Conservation (phyloP, 2,888 invertebrate species). For the Laothoe populi region DNA sequence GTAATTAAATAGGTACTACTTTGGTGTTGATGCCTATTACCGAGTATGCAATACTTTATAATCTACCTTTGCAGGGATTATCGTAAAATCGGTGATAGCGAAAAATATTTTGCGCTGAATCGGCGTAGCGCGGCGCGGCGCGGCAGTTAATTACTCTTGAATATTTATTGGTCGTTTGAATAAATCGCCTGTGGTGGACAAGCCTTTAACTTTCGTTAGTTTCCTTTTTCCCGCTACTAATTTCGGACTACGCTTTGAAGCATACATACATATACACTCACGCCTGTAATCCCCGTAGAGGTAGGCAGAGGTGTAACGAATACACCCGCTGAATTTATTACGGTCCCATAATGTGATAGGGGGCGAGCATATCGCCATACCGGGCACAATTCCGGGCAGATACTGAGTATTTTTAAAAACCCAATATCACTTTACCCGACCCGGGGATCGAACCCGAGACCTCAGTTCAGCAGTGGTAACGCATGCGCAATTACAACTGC, state of each 20-base stretch:
- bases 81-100: constrained; percentile 69
- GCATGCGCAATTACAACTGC: too few relatives aligned
- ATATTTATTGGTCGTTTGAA: constrained; percentile 84
- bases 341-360: too few relatives aligned
- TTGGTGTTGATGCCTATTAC: constrained; percentile 45
- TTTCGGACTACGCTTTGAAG: constrained; percentile 53
- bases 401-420: too few relatives aligned
- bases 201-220: constrained; percentile 75
- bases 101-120: constrained; percentile 73
- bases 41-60: constrained; percentile 69
- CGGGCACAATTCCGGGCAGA: too few relatives aligned
- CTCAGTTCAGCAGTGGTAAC: too few relatives aligned
- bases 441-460: too few relatives aligned
- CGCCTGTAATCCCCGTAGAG: too few relatives aligned
- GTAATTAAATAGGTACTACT: not conserved
- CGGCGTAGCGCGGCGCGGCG: constrained; percentile 65
- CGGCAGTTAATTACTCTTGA: constrained; percentile 80
- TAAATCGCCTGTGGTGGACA: constrained; percentile 75
- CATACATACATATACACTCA: too few relatives aligned
- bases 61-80: constrained; percentile 76
- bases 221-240: constrained; percentile 64
- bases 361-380: too few relatives aligned
- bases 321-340: too few relatives aligned
- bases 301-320: too few relatives aligned
- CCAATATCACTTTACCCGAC: too few relatives aligned